These are phyloP conservation scores for Propithecus coquereli DNA, from an alignment of 2,113 vertebrate species.

Conservation along the genomic window DNA sequence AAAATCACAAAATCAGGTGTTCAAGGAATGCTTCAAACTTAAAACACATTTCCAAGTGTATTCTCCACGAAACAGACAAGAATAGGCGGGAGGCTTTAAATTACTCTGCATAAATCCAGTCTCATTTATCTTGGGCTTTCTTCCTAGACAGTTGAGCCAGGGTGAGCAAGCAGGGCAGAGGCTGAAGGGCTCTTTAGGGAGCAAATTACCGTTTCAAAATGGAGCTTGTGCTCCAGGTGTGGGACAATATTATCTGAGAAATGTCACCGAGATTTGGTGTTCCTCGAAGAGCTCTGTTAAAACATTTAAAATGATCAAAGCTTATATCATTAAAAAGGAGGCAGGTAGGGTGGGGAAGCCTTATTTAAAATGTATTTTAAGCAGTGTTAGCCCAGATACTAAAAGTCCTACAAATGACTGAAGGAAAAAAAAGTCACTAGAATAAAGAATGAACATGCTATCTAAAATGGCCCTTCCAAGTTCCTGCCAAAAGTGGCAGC, in stretches of 20 bases:
- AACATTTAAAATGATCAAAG: conserved; percentile 80
- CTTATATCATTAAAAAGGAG: conserved; percentile 69
- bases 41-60: conserved; percentile 74
- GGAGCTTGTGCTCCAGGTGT: conserved; percentile 82
- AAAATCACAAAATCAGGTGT: conserved; percentile 71
- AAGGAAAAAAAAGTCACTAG: conserved; percentile 37
- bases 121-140: conserved; percentile 82
- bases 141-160: conserved; percentile 81
- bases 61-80: conserved; percentile 65
- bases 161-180: conserved; percentile 81
- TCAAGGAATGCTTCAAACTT: conserved; percentile 68
- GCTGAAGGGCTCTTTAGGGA: conserved; percentile 85
- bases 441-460: conserved; percentile 69
- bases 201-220: conserved; percentile 86
- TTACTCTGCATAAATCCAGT: conserved; percentile 83
- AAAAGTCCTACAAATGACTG: conserved; percentile 61
- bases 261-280: conserved; percentile 80
- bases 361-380: conserved; percentile 74
- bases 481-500: conserved; percentile 52
- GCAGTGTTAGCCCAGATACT: conserved; percentile 66
- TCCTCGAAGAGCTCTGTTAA: conserved; percentile 78
- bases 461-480: conserved; percentile 48
- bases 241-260: conserved; percentile 84
- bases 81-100: conserved; percentile 78
- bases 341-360: not conserved